phyloP scores from a whole-genome alignment of 2,888 invertebrate genomes.

The Tenthredo distinguenda region DNA sequence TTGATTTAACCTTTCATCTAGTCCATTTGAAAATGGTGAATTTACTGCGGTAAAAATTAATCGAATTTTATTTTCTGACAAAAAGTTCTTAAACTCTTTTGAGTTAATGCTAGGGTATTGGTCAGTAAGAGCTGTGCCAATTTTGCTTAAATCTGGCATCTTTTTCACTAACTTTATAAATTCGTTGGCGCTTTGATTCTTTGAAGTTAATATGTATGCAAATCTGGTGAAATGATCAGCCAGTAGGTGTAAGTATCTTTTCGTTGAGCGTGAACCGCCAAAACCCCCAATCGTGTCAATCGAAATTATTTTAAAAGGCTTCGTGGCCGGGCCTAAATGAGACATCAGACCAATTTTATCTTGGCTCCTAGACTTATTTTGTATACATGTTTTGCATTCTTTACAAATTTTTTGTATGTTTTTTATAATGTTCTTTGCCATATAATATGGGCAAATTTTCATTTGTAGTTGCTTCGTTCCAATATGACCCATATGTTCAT shows the following conservation, averaged over 20 bases:
- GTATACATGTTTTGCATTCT: constrained; percentile 60
- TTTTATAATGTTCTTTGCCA: constrained; percentile 52
- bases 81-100: constrained; percentile 59
- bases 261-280: constrained; percentile 58
- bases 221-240: constrained; percentile 25
- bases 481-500: constrained; percentile 47
- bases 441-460: constrained; percentile 47
- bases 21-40: constrained; percentile 59
- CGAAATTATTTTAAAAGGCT: constrained; percentile 62
- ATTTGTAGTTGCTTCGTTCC: constrained; percentile 50
- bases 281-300: constrained; percentile 64
- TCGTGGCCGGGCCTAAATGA: constrained; percentile 61
- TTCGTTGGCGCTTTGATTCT: constrained; percentile 58
- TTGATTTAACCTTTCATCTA: constrained; percentile 61
- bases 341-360: constrained; percentile 59
- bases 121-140: constrained; percentile 57
- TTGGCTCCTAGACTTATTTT: constrained; percentile 63
- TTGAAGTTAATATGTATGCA: constrained; percentile 56
- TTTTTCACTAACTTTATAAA: constrained; percentile 58
- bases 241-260: constrained; percentile 57
- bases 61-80: constrained; percentile 56
- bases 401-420: constrained; percentile 56
- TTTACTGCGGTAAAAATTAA: constrained; percentile 60
- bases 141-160: constrained; percentile 44
- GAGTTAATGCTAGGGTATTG: constrained; percentile 61